phyloP scores from a whole-genome alignment of 2,113 vertebrate genomes.

The Zosterops lateralis region DNA sequence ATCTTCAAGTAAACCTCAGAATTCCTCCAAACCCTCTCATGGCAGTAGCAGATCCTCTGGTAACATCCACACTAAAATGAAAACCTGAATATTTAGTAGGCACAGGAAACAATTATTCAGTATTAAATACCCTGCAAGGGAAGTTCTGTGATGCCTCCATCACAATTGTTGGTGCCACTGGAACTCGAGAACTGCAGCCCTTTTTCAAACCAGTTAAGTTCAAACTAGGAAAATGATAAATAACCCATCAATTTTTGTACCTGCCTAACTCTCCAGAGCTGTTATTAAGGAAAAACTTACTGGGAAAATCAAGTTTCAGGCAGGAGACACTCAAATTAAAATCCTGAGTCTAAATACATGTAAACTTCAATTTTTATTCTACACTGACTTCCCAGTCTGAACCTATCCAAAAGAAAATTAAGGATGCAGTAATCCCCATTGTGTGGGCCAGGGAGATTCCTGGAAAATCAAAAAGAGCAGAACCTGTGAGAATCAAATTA shows the following conservation, averaged over 20 bases:
- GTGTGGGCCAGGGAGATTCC: background rate
- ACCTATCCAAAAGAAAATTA: background rate
- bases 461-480: background rate
- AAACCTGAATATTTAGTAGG: background rate
- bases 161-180: background rate
- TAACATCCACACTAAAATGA: background rate
- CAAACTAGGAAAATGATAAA: background rate
- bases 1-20: background rate
- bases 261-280: background rate
- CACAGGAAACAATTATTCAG: background rate
- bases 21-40: background rate
- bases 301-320: background rate
- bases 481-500: background rate
- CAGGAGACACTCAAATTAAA: background rate
- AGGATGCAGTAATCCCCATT: background rate
- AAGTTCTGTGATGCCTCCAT: background rate
- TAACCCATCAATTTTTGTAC: background rate
- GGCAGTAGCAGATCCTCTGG: background rate
- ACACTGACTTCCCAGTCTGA: background rate
- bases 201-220: background rate
- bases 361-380: background rate
- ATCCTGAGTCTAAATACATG: background rate
- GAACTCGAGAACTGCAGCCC: fast-evolving
- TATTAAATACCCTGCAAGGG: background rate
- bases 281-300: background rate